These are phyloP conservation scores for Dynastes tityus DNA, from an alignment of 2,888 invertebrate genomes.

Conservation along the genomic window DNA sequence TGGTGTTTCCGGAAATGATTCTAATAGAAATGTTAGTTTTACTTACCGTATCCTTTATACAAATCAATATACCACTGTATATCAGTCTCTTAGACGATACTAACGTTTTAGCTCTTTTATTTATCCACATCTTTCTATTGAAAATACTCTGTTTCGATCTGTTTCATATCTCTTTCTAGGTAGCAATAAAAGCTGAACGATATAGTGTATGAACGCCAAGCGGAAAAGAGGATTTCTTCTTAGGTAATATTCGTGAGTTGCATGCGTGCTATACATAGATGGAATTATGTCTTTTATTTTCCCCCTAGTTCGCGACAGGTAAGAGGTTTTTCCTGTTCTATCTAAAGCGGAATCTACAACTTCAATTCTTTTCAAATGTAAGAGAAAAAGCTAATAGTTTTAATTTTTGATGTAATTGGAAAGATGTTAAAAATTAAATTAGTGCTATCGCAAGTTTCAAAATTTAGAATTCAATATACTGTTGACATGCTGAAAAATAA, in stretches of 20 bases:
- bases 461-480: too few species aligned
- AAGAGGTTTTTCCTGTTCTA: conserved; percentile 18
- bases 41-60: too few species aligned
- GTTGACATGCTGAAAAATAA: too few species aligned
- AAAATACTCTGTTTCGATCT: neutral
- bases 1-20: too few species aligned
- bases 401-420: too few species aligned
- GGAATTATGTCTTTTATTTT: conserved; percentile 39
- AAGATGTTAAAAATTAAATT: too few species aligned
- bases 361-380: too few species aligned
- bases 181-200: conserved; percentile 34
- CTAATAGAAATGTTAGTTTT: too few species aligned
- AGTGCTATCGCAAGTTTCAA: too few species aligned
- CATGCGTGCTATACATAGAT: conserved; percentile 5
- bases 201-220: conserved; percentile 7
- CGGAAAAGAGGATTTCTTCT: conserved; percentile 12
- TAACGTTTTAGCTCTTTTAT: neutral
- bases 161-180: conserved; percentile 15
- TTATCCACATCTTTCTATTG: neutral
- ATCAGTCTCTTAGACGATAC: too few species aligned
- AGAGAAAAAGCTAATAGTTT: too few species aligned
- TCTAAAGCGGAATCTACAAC: conserved; percentile 12
- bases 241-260: conserved; percentile 31
- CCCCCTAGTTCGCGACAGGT: neutral
- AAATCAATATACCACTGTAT: too few species aligned